Conservation (phyloP, 2,797 vertebrate genomes). For the Pseudotriccus pelzelni region DNA sequence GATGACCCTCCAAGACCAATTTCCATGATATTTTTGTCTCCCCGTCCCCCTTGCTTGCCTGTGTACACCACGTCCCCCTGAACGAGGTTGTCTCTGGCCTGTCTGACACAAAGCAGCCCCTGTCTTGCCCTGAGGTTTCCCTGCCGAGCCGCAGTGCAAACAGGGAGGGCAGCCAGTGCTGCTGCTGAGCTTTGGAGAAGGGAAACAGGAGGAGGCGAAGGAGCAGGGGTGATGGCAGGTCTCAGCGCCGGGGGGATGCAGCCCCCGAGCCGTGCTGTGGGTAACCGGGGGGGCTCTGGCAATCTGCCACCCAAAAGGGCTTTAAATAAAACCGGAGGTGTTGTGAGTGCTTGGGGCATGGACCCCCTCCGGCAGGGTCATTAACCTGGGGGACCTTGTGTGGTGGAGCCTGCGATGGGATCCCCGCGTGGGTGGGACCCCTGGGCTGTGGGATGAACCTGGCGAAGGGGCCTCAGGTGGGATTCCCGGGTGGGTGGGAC, state of each 20-base stretch:
- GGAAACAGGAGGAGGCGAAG: not conserved
- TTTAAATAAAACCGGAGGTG: not conserved
- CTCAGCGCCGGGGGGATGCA: not conserved
- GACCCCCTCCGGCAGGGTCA: not conserved
- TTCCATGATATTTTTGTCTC: not conserved
- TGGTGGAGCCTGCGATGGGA: not conserved
- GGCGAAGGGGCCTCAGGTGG: not conserved
- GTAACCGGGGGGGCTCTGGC: not conserved
- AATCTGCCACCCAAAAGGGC: fast-evolving
- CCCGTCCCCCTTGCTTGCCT: no score
- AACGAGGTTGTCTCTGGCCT: not conserved
- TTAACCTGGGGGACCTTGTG: fast-evolving
- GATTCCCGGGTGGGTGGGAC: not conserved
- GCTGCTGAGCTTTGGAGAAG: not conserved
- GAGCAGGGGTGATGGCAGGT: fast-evolving
- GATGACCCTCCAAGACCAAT: not conserved
- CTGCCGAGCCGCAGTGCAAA: fast-evolving
- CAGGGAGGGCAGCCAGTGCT: not conserved
- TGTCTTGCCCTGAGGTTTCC: not conserved
- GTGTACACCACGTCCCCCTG: not conserved
- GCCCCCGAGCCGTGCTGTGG: not conserved
- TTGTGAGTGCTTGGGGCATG: fast-evolving
- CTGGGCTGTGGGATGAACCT: not conserved
- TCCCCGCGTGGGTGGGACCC: not conserved
- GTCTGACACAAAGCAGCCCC: not conserved